A percentile compares a stretch with the other conserved stretches of the same genome.
phyloP scores from a whole-genome alignment of 2,797 vertebrate genomes.

The Pipistrellus kuhlii region DNA sequence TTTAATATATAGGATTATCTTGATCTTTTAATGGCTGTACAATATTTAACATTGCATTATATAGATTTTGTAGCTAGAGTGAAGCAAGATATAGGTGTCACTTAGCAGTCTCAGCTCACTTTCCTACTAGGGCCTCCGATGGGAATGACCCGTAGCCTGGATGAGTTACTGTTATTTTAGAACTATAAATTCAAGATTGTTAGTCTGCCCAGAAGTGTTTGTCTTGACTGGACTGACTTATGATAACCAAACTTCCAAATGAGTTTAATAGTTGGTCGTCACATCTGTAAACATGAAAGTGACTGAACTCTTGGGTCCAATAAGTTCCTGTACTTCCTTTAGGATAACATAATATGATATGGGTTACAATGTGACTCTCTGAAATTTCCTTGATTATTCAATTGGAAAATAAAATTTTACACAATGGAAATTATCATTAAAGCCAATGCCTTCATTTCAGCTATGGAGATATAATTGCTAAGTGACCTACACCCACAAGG shows the following conservation, averaged over 20 bases:
- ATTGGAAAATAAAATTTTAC: not conserved
- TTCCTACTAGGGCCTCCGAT: not conserved
- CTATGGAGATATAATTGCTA: slow-evolving; percentile 6
- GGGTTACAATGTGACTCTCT: not conserved
- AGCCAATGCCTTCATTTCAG: slow-evolving; percentile 23
- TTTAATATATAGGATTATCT: not conserved
- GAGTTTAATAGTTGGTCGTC: slow-evolving; percentile 29
- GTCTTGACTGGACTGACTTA: not conserved
- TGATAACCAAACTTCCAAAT: slow-evolving; percentile 16
- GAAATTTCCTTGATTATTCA: slow-evolving; percentile 41
- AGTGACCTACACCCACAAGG: not conserved
- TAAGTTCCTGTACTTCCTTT: not conserved
- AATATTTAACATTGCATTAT: slow-evolving; percentile 11
- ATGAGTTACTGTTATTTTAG: not conserved
- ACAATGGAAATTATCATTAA: slow-evolving; percentile 1
- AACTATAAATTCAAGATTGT: not conserved
- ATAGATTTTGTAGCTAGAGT: not conserved
- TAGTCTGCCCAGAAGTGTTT: not conserved
- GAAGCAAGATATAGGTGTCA: not conserved
- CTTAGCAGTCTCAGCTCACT: not conserved
- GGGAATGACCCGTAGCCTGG: not conserved
- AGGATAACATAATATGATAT: not conserved
- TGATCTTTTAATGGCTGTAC: not conserved
- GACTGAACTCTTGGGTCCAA: not conserved
- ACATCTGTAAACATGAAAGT: slow-evolving; percentile 29